Evolutionary conservation across 2,113 vertebrate genomes (phyloP), one percentile per base, ranked within the genome.

Genomic region (Festucalex cinctus): DNA sequence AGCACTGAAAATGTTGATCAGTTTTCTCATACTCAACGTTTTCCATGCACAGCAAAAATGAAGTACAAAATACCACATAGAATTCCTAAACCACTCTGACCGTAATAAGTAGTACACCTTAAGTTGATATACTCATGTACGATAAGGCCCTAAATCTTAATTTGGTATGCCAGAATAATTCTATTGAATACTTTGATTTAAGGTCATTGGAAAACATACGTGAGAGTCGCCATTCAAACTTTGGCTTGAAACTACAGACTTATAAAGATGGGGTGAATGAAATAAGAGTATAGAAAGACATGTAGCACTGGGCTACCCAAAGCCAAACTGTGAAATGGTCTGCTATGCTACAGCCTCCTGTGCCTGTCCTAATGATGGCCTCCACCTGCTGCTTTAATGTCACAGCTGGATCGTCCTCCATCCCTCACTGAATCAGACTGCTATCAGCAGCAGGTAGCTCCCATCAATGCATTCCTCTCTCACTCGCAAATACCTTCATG

Each of bases 361-460:
- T 94, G 94, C 94, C 94, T 92, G 92, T 93, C 93, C 95, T 98
- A 96, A 98, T 97, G 95, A 95, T 93, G 93, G 95, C 92, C 89
- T 95, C 94, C 95, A 96, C 95, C 96, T 96, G 96, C 95, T 96
- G 95, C 95, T 97, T 97, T 96, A 98, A 94, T 95, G 95, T 95
- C 95, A 93, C 95, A 95, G 95, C 95, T 97, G 95, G 95, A 96
- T 94, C 92, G 86, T 41, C 94, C 93, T 94, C 93, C 93, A 95
- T 93, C 94, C 94, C 92, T 94, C 92, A 94, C 93, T 95, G 95
- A 93, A 84, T 90, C 79, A 74, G 82, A 83, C 85, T 91, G 93
- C 91, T 85, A 87, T 87, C 85, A 89, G 80, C 89, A 88, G 85
- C 84, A 88, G 83, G 86, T 88, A 88, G 82, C 83, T 80, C 73